These are phyloP conservation scores for Gyps fulvus DNA, from an alignment of 2,113 vertebrate species.

Conservation along the genomic window DNA sequence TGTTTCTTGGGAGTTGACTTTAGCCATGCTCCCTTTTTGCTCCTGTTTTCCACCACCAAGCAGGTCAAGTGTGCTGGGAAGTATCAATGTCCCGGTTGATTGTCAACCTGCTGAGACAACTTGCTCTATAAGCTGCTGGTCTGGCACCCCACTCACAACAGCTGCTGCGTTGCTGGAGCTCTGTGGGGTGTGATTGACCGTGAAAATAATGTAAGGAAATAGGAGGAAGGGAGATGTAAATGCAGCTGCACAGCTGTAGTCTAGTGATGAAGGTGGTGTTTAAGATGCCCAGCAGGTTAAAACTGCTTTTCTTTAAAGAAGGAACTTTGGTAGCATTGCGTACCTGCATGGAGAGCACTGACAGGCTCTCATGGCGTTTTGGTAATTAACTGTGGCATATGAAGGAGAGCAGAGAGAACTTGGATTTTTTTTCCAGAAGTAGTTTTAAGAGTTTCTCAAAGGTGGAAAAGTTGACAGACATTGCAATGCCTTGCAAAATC, in stretches of 20 bases:
- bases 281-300: not conserved
- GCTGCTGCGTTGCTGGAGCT: not conserved
- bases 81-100: not conserved
- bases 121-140: not conserved
- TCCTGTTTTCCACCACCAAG: not conserved
- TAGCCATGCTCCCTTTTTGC: not conserved
- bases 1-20: not conserved
- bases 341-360: not conserved
- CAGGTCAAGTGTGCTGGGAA: not conserved
- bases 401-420: not conserved
- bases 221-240: not conserved
- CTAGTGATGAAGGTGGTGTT: not conserved
- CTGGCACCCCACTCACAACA: not conserved
- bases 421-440: not conserved
- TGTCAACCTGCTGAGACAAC: not conserved
- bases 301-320: not conserved
- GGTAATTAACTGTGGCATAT: not conserved
- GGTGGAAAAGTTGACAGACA: not conserved
- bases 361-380: not conserved
- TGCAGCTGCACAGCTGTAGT: fast-evolving
- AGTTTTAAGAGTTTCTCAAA: not conserved
- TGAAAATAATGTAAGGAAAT: not conserved
- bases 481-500: not conserved
- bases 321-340: not conserved
- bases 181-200: fast-evolving